phyloP scores from a whole-genome alignment of 2,888 invertebrate genomes.

The Trilocha varians region DNA sequence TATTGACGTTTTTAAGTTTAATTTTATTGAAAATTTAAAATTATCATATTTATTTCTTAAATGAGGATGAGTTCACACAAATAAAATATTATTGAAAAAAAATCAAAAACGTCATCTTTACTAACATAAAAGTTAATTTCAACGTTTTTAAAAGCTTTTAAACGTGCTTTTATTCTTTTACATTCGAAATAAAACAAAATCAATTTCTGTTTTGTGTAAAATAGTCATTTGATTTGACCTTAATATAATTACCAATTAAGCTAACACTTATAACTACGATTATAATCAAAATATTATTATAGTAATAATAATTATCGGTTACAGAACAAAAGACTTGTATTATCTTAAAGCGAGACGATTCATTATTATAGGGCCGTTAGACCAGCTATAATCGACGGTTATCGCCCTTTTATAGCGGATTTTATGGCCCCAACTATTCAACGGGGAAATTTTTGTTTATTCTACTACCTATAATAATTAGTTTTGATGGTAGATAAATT shows the following conservation, averaged over 20 bases:
- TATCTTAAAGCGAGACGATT: constrained; percentile 67
- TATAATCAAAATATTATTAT: neutral
- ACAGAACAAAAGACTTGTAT: constrained; percentile 40
- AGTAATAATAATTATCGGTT: constrained; percentile 21
- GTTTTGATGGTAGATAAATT: neutral
- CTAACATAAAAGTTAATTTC: too few relatives aligned
- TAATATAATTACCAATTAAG: constrained; percentile 28
- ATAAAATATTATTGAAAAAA: too few relatives aligned
- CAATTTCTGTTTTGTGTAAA: too few relatives aligned
- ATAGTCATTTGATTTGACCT: too few relatives aligned
- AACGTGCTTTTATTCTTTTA: too few relatives aligned
- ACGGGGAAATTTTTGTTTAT: constrained; percentile 37
- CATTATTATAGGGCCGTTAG: constrained; percentile 70
- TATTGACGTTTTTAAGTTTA: too few relatives aligned
- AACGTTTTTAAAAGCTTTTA: too few relatives aligned
- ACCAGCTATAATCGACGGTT: constrained; percentile 65
- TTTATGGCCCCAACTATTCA: constrained; percentile 72
- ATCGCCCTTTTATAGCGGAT: constrained; percentile 72
- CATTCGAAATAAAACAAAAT: too few relatives aligned
- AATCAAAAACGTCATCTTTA: too few relatives aligned
- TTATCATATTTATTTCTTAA: too few relatives aligned
- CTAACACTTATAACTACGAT: neutral
- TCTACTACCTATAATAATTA: neutral
- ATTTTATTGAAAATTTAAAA: too few relatives aligned
- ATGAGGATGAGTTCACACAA: too few relatives aligned